Evolutionary conservation across 2,888 invertebrate species (phyloP).

Genomic region (Thalpophila matura): DNA sequence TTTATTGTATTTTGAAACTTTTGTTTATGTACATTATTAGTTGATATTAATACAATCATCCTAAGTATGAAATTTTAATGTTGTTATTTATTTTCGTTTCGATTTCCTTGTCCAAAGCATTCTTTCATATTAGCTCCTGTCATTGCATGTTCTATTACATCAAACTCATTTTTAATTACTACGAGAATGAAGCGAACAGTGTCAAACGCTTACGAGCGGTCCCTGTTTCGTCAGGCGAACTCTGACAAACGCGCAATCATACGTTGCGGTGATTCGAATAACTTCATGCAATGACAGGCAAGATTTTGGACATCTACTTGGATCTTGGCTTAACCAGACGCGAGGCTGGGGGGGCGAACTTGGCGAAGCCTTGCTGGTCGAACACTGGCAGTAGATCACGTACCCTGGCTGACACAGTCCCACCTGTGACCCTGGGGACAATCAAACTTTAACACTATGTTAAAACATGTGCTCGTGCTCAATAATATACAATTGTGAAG

Average conservation of each 20-base stretch:
- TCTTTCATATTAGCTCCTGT: slow-evolving; percentile 26
- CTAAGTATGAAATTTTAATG: slow-evolving; percentile 51
- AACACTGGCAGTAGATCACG: slow-evolving; percentile 95
- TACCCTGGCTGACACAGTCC: slow-evolving; percentile 93
- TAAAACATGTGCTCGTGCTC: slow-evolving; percentile 50
- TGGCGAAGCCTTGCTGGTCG: slow-evolving; percentile 96
- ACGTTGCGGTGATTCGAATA: slow-evolving; percentile 25
- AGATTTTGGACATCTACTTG: slow-evolving; percentile 70
- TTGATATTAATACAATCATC: slow-evolving; percentile 58
- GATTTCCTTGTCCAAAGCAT: slow-evolving; percentile 51
- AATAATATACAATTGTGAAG: neutral
- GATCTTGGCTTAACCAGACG: slow-evolving; percentile 93
- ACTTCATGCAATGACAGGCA: slow-evolving; percentile 39
- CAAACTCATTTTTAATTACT: slow-evolving; percentile 20
- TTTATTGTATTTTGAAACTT: slow-evolving; percentile 52
- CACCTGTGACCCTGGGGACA: slow-evolving; percentile 91
- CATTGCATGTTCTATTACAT: slow-evolving; percentile 29
- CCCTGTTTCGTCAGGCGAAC: slow-evolving; percentile 1
- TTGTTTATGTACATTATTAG: slow-evolving; percentile 64
- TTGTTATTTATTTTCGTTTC: slow-evolving; percentile 62
- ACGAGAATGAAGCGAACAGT: neutral
- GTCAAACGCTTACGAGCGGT: neutral
- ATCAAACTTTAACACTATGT: slow-evolving; percentile 56
- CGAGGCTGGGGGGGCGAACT: slow-evolving; percentile 95
- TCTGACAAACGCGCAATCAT: slow-evolving; percentile 34